Base-by-base conservation (phyloP, 2,797 vertebrate species). In the Mus caroli region DNA sequence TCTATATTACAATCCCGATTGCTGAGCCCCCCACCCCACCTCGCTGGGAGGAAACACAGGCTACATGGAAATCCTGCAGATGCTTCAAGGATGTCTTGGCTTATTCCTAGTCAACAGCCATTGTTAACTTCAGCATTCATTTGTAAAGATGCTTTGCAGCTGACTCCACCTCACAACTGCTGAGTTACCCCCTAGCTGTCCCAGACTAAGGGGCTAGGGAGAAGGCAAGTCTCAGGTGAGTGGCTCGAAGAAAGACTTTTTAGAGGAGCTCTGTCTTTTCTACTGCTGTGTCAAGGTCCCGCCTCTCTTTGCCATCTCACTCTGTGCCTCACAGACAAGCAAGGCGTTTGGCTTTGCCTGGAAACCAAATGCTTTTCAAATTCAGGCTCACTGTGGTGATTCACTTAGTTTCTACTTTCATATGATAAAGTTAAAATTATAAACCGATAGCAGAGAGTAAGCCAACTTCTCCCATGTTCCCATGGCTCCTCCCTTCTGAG, bases 71-170 rank as follows among this genome's bases (percentile, higher is more conserved):
- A 52, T 0, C 19, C 0, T 67, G 37, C 28, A 58, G 20, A 60
- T 93, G 22, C 6, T 88, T 28, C 22, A 50, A 11, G 60, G 31
- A 76, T 58, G 34, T 6, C 26, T 1, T 9, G 4, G 24, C 31
- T n/a, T 73, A 40, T 10, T 43, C 17, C 77, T 64, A 73, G 10
- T 20, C 2, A 28, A n/a, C 4, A n/a, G 37, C 26, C 17, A 73
- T 1, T 37, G 34, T 76, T 31, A 60, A 19, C 7, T 28, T 69
- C 17, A 5, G 22, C 3, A 37, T 0, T 9, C 46, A 11, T 13
- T 15, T 5, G 24, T 37, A 67, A 90, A 86, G 67, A 64, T 46
- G 24, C n/a, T 69, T 69, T 64, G 56, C 0, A 31, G 19, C 10
- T 50, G 40, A 93, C 37, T 83, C 76, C 3, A 87, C 58, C 1